Evolutionary conservation across 2,797 vertebrate species (phyloP).

Genomic region (Lacerta agilis): DNA sequence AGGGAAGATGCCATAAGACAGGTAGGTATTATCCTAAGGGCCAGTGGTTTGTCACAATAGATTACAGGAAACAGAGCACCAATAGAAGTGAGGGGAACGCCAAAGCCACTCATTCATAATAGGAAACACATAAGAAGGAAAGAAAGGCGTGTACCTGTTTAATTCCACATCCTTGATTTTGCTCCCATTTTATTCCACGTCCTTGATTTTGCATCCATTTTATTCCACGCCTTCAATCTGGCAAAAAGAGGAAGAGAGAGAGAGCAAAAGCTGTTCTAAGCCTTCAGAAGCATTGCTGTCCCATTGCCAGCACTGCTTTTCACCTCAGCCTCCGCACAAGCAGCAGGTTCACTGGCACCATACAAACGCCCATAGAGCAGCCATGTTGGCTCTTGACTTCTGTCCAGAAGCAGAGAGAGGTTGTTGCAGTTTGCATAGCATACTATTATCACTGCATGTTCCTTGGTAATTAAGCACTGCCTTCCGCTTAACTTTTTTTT

Average conservation of each 20-base stretch:
- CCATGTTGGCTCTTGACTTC: neutral
- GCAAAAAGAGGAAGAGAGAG: neutral
- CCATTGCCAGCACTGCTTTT: constrained; percentile 6
- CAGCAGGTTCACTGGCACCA: constrained; percentile 1
- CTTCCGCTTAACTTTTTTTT: neutral
- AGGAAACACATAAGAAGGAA: constrained; percentile 10
- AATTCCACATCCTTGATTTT: constrained; percentile 20
- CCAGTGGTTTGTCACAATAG: constrained; percentile 47
- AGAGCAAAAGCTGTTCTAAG: neutral
- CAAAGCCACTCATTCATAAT: constrained; percentile 9
- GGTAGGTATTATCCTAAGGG: constrained; percentile 44
- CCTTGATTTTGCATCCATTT: constrained; percentile 25
- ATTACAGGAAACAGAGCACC: constrained; percentile 28
- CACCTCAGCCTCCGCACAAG: neutral
- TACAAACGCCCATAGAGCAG: neutral
- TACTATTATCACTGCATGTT: constrained; percentile 17
- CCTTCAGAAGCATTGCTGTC: neutral
- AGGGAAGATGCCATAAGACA: constrained; percentile 53
- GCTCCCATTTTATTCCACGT: neutral
- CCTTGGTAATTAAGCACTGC: neutral
- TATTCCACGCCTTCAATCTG: neutral
- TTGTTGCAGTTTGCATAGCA: neutral
- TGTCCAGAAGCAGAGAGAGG: neutral
- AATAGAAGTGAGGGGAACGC: constrained; percentile 12
- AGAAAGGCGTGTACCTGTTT: neutral